phyloP scores from a whole-genome alignment of 2,797 vertebrate species.

The Amphiprion clarkii region DNA sequence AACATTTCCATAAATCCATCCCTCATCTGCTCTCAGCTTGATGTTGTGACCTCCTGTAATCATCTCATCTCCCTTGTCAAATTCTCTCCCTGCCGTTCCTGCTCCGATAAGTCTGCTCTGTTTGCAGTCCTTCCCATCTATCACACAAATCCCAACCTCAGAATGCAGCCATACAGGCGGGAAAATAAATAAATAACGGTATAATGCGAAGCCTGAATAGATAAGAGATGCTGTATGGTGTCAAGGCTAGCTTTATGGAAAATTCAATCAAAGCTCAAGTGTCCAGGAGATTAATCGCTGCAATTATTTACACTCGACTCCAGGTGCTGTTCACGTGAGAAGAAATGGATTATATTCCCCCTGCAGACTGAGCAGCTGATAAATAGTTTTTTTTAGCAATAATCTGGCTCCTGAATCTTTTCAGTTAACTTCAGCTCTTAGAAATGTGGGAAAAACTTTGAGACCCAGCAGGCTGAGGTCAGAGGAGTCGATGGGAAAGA shows the following conservation, averaged over 20 bases:
- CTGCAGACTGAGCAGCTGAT: conserved; percentile 8
- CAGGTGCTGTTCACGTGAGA: conserved; percentile 35
- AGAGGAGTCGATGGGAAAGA: not conserved
- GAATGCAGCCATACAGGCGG: not conserved
- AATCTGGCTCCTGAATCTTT: conserved; percentile 33
- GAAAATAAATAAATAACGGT: conserved; percentile 8
- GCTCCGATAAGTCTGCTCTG: conserved; percentile 24
- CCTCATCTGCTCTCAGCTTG: not conserved
- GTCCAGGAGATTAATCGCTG: conserved; percentile 65
- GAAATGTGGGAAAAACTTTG: conserved; percentile 6
- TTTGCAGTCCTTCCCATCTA: conserved; percentile 9
- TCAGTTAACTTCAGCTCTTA: not conserved
- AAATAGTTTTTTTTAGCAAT: conserved; percentile 18
- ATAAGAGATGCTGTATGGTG: conserved; percentile 29
- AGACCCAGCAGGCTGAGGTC: conserved; percentile 21
- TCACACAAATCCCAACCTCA: conserved; percentile 22
- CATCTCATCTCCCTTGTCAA: conserved; percentile 33
- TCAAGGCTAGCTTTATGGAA: conserved; percentile 45
- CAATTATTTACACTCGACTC: conserved; percentile 62
- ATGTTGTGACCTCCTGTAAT: conserved; percentile 38
- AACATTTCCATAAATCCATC: not conserved
- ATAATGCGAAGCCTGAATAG: conserved; percentile 31
- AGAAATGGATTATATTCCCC: conserved; percentile 20
- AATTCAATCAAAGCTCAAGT: conserved; percentile 66
- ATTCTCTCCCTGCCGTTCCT: conserved; percentile 7